Evolutionary conservation across 1,140 invertebrate genomes (phyloP).

Genomic region (Brachionus manjavacas): DNA sequence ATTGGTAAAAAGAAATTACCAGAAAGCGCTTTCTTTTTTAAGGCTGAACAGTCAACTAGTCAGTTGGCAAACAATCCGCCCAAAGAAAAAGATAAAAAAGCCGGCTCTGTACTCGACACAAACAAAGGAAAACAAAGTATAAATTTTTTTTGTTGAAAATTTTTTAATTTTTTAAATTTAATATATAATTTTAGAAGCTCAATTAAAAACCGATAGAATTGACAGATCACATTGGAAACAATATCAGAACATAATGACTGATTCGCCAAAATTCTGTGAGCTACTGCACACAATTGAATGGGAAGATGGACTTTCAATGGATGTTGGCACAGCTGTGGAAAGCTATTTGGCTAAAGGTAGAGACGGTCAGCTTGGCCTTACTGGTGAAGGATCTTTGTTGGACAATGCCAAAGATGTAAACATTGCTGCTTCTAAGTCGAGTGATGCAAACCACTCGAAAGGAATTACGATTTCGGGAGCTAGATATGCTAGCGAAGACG

Average conservation of each 20-base stretch:
- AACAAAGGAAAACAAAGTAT: not conserved
- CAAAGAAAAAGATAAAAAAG: slow-evolving; percentile 36
- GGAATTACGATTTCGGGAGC: slow-evolving; percentile 55
- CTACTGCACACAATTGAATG: slow-evolving; percentile 56
- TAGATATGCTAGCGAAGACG: slow-evolving; percentile 57
- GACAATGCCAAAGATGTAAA: slow-evolving; percentile 49
- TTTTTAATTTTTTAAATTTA: not conserved
- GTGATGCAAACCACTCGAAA: slow-evolving; percentile 44
- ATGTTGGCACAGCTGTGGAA: slow-evolving; percentile 55
- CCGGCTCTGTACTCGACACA: not conserved
- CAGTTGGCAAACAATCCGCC: not conserved
- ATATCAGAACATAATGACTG: slow-evolving; percentile 52
- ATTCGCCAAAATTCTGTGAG: slow-evolving; percentile 56
- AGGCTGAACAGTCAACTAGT: not conserved
- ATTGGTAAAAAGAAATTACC: slow-evolving; percentile 32
- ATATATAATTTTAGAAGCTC: not conserved
- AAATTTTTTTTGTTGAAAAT: not conserved
- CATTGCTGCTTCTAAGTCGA: slow-evolving; percentile 9
- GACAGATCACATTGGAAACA: slow-evolving; percentile 51
- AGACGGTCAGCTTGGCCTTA: slow-evolving; percentile 55
- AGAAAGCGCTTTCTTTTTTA: slow-evolving; percentile 20
- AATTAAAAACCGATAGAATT: slow-evolving; percentile 35
- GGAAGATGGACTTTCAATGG: slow-evolving; percentile 54
- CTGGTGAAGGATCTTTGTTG: slow-evolving; percentile 54
- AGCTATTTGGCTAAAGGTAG: slow-evolving; percentile 53